phyloP scores from a whole-genome alignment of 2,888 invertebrate species.

The Ceriagrion tenellum region DNA sequence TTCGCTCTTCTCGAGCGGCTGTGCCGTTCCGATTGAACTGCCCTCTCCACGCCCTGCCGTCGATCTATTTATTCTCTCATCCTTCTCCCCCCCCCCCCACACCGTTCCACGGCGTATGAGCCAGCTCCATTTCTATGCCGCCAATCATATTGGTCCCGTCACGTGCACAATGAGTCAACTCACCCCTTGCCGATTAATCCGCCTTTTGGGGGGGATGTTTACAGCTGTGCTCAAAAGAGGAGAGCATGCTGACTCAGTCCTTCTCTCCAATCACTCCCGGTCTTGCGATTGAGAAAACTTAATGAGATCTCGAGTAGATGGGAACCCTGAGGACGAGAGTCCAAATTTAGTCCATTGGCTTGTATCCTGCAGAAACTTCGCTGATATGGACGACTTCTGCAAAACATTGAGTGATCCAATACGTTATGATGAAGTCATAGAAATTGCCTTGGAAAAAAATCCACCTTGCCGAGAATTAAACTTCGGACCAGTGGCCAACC shows the following conservation, averaged over 20 bases:
- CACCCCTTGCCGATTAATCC: not conserved
- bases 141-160: conserved; percentile 33
- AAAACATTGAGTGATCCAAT: no score
- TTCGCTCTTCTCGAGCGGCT: not conserved
- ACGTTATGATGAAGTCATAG: no score
- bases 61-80: not conserved
- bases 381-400: no score
- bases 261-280: not conserved
- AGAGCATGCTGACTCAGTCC: not conserved
- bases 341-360: not conserved
- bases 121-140: not conserved
- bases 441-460: no score
- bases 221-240: not conserved
- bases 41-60: not conserved
- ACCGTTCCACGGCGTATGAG: not conserved
- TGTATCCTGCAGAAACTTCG: no score
- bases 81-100: not conserved
- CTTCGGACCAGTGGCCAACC: no score
- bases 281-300: not conserved
- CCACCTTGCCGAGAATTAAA: no score
- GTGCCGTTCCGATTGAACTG: not conserved
- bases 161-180: not conserved
- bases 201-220: not conserved
- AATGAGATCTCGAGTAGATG: not conserved
- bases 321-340: not conserved